phyloP scores from a whole-genome alignment of 2,113 vertebrate genomes.

The Syrmaticus mikado region DNA sequence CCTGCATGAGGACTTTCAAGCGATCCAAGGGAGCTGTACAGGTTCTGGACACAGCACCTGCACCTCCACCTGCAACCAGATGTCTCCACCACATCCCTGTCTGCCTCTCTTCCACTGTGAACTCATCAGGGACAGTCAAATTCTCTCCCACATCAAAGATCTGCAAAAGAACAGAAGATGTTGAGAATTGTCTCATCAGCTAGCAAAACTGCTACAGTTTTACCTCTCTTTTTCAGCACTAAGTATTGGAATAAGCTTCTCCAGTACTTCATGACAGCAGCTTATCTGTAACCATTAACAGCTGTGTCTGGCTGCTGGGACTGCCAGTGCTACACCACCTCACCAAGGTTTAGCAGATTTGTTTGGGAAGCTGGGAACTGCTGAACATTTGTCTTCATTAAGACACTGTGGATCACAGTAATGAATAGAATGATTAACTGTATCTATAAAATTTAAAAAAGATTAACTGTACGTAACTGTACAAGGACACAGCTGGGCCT shows the following conservation, averaged over 20 bases:
- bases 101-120: conserved; percentile 93
- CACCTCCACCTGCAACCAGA: conserved; percentile 94
- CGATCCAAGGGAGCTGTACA: conserved; percentile 95
- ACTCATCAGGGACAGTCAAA: conserved; percentile 93
- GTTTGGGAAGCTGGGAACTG: background rate
- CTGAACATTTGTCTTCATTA: background rate
- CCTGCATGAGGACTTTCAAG: conserved; percentile 98
- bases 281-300: background rate
- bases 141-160: conserved; percentile 98
- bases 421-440: conserved; percentile 21
- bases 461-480: background rate
- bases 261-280: background rate
- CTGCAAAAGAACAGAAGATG: conserved; percentile 67
- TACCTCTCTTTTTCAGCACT: background rate
- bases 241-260: background rate
- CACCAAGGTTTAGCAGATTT: background rate
- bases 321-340: background rate
- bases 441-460: no score
- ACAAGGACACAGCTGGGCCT: background rate
- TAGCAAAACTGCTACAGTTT: background rate
- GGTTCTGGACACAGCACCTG: conserved; percentile 92
- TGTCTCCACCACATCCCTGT: conserved; percentile 98
- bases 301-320: background rate
- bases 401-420: background rate
- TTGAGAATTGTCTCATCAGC: background rate